phyloP scores from a whole-genome alignment of 2,797 vertebrate genomes.

The Carapus acus region DNA sequence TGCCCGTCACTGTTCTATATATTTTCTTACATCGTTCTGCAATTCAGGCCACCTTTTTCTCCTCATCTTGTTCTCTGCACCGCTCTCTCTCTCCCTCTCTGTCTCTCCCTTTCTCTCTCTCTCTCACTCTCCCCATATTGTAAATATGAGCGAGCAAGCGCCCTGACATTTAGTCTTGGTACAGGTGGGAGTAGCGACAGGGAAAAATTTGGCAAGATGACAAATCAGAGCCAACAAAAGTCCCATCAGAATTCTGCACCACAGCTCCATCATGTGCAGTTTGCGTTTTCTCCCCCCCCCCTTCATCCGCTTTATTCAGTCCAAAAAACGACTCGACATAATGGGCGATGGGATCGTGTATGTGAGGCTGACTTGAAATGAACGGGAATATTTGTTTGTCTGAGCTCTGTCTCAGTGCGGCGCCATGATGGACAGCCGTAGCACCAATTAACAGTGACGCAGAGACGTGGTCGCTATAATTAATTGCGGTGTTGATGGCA shows the following conservation, averaged over 20 bases:
- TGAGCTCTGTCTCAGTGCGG: constrained; percentile 9
- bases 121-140: too few relatives aligned
- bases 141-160: too few relatives aligned
- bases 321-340: not conserved
- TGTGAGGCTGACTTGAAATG: not conserved
- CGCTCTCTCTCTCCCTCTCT: too few relatives aligned
- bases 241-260: not conserved
- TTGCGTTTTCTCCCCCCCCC: not conserved
- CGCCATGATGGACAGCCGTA: constrained; percentile 12
- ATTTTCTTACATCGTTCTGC: too few relatives aligned
- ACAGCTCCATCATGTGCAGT: not conserved
- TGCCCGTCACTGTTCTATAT: too few relatives aligned
- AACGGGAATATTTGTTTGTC: constrained; percentile 13
- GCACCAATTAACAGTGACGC: constrained; percentile 31
- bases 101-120: too few relatives aligned
- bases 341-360: constrained; percentile 2
- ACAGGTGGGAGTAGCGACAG: not conserved
- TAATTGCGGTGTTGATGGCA: constrained; percentile 42
- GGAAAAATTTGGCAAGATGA: not conserved
- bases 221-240: constrained; percentile 5
- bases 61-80: too few relatives aligned
- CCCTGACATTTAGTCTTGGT: not conserved
- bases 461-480: constrained; percentile 33
- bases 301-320: too few relatives aligned
- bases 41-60: too few relatives aligned